phyloP scores from a whole-genome alignment of 2,797 vertebrate species.

The Acanthurus leucopareius region DNA sequence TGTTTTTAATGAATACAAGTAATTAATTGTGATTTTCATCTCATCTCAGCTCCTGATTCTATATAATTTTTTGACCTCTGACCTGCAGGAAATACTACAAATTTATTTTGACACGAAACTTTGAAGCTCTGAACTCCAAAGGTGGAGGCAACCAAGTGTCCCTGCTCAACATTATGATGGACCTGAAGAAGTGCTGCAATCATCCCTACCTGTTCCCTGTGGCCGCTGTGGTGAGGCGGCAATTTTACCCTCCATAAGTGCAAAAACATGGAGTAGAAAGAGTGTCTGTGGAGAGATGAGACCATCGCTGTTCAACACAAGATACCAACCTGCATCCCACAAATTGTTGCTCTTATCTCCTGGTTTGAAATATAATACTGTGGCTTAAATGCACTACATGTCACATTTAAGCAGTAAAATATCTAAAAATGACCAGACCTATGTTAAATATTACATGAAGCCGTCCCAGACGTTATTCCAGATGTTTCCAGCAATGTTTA shows the following conservation, averaged over 20 bases:
- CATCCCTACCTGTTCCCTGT: constrained; percentile 98
- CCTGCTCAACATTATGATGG: constrained; percentile 99
- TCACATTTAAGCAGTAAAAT: no score
- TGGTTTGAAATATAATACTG: background rate
- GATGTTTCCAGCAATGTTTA: no score
- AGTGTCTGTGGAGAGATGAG: background rate
- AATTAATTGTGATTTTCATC: background rate
- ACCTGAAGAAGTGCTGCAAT: constrained; percentile 99
- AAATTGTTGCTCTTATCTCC: background rate
- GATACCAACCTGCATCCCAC: background rate
- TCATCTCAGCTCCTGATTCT: background rate
- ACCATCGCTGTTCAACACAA: background rate
- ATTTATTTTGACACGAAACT: constrained; percentile 97
- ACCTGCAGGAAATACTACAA: constrained; percentile 97
- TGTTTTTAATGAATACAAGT: background rate
- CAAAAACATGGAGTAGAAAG: background rate
- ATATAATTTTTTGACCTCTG: background rate
- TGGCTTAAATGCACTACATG: background rate
- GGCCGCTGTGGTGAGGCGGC: constrained; percentile 90
- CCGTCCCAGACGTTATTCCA: no score
- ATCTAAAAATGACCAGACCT: no score
- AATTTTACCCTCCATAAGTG: background rate
- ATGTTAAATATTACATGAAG: no score
- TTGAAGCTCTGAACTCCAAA: constrained; percentile 98
- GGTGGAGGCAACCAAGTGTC: constrained; percentile 99